Base-by-base conservation (phyloP, 1,140 invertebrate species). In the Sarcophaga bullata region DNA sequence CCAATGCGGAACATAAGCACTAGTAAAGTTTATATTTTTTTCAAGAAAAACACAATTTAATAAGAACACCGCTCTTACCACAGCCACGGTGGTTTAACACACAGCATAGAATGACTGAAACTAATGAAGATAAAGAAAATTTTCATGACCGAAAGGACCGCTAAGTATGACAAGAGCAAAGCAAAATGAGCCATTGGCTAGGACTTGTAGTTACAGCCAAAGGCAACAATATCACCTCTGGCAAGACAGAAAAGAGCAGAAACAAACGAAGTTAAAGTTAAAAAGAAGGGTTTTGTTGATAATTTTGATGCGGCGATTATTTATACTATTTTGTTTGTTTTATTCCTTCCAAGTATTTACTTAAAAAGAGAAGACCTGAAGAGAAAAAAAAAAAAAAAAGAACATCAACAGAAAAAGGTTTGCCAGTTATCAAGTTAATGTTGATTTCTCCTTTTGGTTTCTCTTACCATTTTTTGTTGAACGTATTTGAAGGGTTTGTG, bases 91-190 rank as follows among this genome's bases (percentile, higher is more conserved):
- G 62, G 62, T 19, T 68, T 68, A 68, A 78, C 81, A 82, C 76
- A 68, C 25, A 37, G 25, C 25, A 37, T 37, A 37, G 25, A 37
- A 37, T 1, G 25, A 37, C 25, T 37, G 73, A 78, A 82, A 82
- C 73, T 82, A 82, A 82, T 82, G 81, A 82, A 82, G 81, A 82
- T 78, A 54, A 82, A n/a, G n/a, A n/a, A 78, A 78, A 82, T 82
- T 82, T 82, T 37, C 73, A 82, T 82, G 81, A 52, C 73, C n/a
- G 78, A 78, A 82, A 73, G 52, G 62, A 68, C 62, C 62, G 62
- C n/a, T 68, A 68, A 68, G 25, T 37, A 37, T 37, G 25, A 37
- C 25, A 37, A 37, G 25, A 37, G 4, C 1, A 37, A 37, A 37
- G 17, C n/a, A 19, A 25, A 68, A n/a, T n/a, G 19, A 68, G 19